These are phyloP conservation scores for Sclerurus mexicanus DNA, from an alignment of 2,113 vertebrate species.

Conservation along the genomic window DNA sequence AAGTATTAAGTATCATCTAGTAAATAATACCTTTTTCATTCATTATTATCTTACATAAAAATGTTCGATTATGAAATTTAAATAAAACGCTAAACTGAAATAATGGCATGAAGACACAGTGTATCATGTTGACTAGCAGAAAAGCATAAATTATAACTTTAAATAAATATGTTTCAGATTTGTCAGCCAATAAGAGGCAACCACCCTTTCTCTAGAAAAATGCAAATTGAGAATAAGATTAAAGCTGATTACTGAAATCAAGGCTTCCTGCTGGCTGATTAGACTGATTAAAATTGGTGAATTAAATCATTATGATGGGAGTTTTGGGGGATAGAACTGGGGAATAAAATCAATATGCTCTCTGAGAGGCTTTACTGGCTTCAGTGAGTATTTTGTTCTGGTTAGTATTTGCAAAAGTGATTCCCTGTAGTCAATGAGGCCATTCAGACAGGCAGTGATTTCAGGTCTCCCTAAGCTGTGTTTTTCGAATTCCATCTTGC, in stretches of 20 bases:
- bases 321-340: not conserved
- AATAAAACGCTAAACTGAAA: not conserved
- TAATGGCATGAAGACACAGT: not conserved
- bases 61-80: not conserved
- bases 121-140: not conserved
- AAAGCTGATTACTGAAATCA: slow-evolving; percentile 47
- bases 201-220: not conserved
- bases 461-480: not conserved
- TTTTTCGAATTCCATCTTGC: not conserved
- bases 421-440: not conserved
- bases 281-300: slow-evolving; percentile 48
- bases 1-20: not conserved
- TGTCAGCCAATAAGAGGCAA: not conserved
- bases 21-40: not conserved
- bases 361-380: not conserved
- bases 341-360: not conserved
- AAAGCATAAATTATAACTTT: not conserved
- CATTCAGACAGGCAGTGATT: not conserved
- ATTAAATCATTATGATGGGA: not conserved
- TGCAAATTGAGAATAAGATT: slow-evolving; percentile 15
- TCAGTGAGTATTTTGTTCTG: not conserved
- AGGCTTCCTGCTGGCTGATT: slow-evolving; percentile 22
- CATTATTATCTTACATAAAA: not conserved
- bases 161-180: not conserved
- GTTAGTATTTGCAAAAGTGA: not conserved